A percentile compares a stretch with the other conserved stretches of the same genome.
Evolutionary conservation across 2,113 vertebrate genomes (phyloP).

Genomic region (Porphyrio hochstetteri): DNA sequence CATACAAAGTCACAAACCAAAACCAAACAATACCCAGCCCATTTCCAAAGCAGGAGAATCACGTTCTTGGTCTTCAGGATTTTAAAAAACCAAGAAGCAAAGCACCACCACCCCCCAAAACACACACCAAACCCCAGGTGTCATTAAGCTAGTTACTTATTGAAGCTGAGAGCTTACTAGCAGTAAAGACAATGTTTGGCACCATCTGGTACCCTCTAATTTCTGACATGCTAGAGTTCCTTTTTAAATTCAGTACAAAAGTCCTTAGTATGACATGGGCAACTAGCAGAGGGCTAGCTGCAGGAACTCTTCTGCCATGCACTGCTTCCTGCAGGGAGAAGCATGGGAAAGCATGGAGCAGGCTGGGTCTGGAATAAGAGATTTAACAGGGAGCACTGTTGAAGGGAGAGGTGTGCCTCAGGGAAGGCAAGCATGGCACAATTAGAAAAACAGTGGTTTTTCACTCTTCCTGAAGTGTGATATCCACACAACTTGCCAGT

Average conservation of each 20-base stretch:
- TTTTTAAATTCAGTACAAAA: not conserved
- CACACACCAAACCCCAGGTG: not conserved
- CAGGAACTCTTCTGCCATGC: not conserved
- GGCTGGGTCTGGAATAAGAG: not conserved
- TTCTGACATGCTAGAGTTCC: not conserved
- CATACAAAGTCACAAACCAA: not conserved
- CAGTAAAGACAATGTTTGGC: not conserved
- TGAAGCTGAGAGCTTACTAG: not conserved
- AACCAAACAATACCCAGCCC: not conserved
- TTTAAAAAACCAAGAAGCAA: not conserved
- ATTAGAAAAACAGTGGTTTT: not conserved
- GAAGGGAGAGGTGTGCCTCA: not conserved
- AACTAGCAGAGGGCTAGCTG: not conserved
- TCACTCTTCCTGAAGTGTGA: not conserved
- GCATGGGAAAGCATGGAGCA: not conserved
- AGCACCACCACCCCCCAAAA: not conserved
- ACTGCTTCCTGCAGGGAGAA: not conserved
- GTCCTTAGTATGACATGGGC: not conserved
- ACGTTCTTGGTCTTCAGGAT: not conserved
- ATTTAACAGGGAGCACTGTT: not conserved
- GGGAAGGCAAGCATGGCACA: not conserved
- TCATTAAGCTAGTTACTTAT: fast-evolving
- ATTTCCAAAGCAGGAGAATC: not conserved
- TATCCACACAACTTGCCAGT: not conserved
- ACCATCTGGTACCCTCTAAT: not conserved